Base-by-base conservation (phyloP, 2,888 invertebrate species). In the Caenorhabditis sp. region DNA sequence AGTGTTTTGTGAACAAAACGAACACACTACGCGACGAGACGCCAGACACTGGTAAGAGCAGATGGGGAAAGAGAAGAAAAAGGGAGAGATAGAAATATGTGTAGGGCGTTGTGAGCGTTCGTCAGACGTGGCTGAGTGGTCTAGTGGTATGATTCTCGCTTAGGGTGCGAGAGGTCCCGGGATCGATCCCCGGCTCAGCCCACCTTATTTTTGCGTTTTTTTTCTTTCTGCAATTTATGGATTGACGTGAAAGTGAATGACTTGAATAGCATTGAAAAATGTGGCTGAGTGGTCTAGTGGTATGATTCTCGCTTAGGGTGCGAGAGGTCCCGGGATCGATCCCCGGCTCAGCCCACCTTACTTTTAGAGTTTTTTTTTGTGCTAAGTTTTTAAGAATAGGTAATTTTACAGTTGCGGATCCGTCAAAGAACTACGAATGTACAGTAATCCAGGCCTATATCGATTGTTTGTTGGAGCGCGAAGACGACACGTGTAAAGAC, bases 141-240 rank as follows among this genome's bases (percentile, higher is more conserved):
- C 87, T 87, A 87, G 87, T 85, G 87, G 87, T 85, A 87, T 87
- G 87, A 87, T 87, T 87, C 85, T 88, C 85, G 87, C 86, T 87
- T 87, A 86, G 87, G 86, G 87, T 87, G 87, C 87, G 86, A 87
- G 85, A 87, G 87, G 87, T 87, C 87, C 86, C 85, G 85, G 83
- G 85, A 81, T 86, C 85, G 79, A 86, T 82, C 83, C 83, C 82
- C 82, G 81, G 83, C 82, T 82, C 79, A 81, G 81, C 80, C 83
- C 84, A 68, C 64, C 60, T 73, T 36, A 20, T 59, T 72, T 72
- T 72, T 67, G 49, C 20, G 1, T 1, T 8, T 23, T 23, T 20
- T 52, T 52, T 20, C 21, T 21, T n/a, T 8, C 17, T 14, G 4
- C 7, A 50, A 10, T 12, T 50, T 14, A 4, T 10, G 20, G 7